Evolutionary conservation across 2,888 invertebrate genomes (phyloP), one percentile per base, ranked within the genome.

Genomic region (Pseudococcus jackbeardsleyi): DNA sequence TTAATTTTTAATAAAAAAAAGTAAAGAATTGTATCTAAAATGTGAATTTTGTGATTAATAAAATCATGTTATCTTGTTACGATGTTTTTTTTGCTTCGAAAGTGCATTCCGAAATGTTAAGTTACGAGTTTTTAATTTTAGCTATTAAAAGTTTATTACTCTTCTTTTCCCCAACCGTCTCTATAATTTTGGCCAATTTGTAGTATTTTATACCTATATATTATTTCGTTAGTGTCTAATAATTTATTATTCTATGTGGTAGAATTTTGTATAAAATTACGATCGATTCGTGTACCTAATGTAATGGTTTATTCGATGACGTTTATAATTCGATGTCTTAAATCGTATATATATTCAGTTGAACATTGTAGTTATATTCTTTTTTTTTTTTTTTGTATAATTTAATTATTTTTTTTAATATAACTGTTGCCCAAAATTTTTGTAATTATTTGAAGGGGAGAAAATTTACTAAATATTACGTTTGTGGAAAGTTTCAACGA

Each of bases 11-110:
- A 33, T 33, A 33, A 33, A 64, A 64, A 19, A 64, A 64, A n/a
- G 6, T 2, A 59, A 59, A n/a, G n/a, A 72, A 72, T 11, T 33
- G 42, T 72, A 72, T 72, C 72, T 64, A 72, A 72, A 72, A 33
- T 72, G 72, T 72, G 72, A 72, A 72, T 72, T 22, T 72, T 72
- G 72, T 72, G 72, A 72, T 72, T 72, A 72, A 72, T 72, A 72
- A 72, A 72, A 72, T 72, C 72, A 72, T 72, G 72, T 72, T 33
- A 64, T 64, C 64, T 64, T 64, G 64, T 64, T 64, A 64, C 26
- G 68, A 68, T 72, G 33, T 72, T 33, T 72, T 39, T 39, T 33
- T 72, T 33, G 9, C 17, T 72, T 68, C 26, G 72, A 72, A 72
- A 64, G 64, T 33, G 33, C 72, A 72, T 72, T 72, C 72, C 72